phyloP scores from a whole-genome alignment of 1,140 invertebrate species.

The Tetramorium parvispinum region DNA sequence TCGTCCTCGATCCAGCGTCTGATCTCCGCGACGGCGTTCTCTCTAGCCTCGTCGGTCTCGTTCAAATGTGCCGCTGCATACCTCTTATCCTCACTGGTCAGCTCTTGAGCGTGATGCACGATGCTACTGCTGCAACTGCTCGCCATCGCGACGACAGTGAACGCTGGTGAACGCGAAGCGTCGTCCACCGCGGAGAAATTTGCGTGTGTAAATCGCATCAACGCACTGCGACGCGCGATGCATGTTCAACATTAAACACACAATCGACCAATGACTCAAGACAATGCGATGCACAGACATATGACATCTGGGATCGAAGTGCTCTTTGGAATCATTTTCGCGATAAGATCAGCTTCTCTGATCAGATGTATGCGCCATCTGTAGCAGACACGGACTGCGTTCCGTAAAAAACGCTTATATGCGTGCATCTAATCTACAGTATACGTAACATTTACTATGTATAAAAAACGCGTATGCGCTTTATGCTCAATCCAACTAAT shows the following conservation, averaged over 20 bases:
- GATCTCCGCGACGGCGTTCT: conserved; percentile 77
- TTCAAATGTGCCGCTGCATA: conserved; percentile 79
- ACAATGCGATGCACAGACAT: background rate
- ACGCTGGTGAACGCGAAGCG: background rate
- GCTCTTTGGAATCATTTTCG: background rate
- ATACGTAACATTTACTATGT: too few species aligned
- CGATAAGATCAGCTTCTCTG: background rate
- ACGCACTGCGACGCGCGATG: background rate
- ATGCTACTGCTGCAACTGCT: too few species aligned
- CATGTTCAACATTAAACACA: too few species aligned
- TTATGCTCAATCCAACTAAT: too few species aligned
- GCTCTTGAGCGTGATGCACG: background rate
- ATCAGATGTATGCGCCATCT: background rate
- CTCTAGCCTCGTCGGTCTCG: conserved; percentile 75
- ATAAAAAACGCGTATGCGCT: too few species aligned
- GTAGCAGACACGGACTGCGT: background rate
- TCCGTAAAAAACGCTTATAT: too few species aligned
- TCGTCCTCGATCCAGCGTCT: conserved; percentile 76
- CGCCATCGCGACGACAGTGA: background rate
- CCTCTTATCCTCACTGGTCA: conserved; percentile 66
- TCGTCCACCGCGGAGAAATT: background rate
- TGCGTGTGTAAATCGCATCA: background rate
- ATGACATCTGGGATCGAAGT: background rate
- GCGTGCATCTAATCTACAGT: too few species aligned
- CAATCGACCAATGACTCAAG: too few species aligned